Evolutionary conservation across 2,113 vertebrate genomes (phyloP), one percentile per base, ranked within the genome.

Genomic region (Neolamprologus sp.): DNA sequence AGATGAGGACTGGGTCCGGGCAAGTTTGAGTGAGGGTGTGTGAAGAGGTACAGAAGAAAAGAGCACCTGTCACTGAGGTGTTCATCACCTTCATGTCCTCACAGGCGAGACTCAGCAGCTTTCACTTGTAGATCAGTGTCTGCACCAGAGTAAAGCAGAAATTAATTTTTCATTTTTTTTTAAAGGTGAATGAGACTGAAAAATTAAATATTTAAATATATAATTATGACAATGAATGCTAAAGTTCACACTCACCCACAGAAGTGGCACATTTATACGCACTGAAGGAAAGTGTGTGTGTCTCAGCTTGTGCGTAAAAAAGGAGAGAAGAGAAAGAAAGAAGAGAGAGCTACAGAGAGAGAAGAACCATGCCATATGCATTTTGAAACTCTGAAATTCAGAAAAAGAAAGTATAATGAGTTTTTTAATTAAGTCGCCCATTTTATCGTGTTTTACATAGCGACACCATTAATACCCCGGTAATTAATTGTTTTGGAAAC

Each of bases 401-500:
- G 85, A 92, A 92, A 96, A 96, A 85, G 55, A 88, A 83, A 81
- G 90, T 88, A 92, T 96, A 96, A 97, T 96, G 93, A 95, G 91
- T 91, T 95, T 95, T 96, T 96, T 95, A 95, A 96, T 96, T 95
- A 95, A 96, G 91, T 93, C 87, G 81, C 80, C 84, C 57, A 87
- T 85, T 95, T 95, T 94, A 94, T 95, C 75, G n/a, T 90, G 90
- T 95, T 94, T 94, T 91, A 94, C 92, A 94, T 89, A 90, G 89
- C 85, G 85, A 86, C 81, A 68, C 84, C 87, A 93, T 93, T 93
- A 95, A 95, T 92, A 94, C 75, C 54, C 83, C 79, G 83, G 85
- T 94, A 96, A 96, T 96, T 92, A 96, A 96, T 96, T 95, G 95
- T 96, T 96, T 95, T 87, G 94, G 94, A 94, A 95, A 96, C 85